Evolutionary conservation across 1,140 invertebrate species (phyloP), one percentile per base, ranked within the genome.

Genomic region (Drosophila pectinifera): DNA sequence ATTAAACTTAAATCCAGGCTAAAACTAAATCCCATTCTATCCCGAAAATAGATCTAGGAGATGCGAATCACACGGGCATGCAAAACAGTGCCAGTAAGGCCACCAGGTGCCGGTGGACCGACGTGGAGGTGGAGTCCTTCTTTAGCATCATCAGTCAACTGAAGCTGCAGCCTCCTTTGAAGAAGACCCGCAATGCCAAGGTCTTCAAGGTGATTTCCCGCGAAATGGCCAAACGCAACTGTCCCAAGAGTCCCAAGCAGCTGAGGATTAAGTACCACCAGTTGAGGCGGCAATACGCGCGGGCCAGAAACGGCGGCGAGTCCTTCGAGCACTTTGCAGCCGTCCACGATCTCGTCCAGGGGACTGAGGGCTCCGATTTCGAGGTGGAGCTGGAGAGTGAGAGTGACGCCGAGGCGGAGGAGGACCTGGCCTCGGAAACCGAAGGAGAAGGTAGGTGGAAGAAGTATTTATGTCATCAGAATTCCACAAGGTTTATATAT

Each of bases 221-320:
- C 14, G 78, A 82, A 24, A 76, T 86, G 83, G 46, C 20, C n/a
- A 78, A 55, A 5, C 46, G 54, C 0, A 39, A 41, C 16, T 75
- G 18, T 5, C 7, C 5, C 5, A 86, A 86, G 55, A 51, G 36
- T 7, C 68, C 82, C 1, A 69, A 86, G 28, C 69, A 86, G 26
- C 42, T 86, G 18, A 56, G 61, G 8, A 22, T 70, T 4, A 86
- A 86, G 34, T 86, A 67, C 38, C 56, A 78, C 7, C 73, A 72
- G 31, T 31, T 86, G 42, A 49, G 56, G 5, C 45, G 61, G 0
- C 73, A 81, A 13, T 86, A 75, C 48, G 48, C 24, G 3, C 68
- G 31, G 57, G 48, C 78, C 3, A 58, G 58, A 5, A 64, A 53
- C 1, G 22, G 24, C 0, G 57, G 69, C 1, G 78, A 75, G 3